Evolutionary conservation across 1,140 invertebrate genomes (phyloP), one percentile per base, ranked within the genome.

Genomic region (Calliopsis andreniformis): DNA sequence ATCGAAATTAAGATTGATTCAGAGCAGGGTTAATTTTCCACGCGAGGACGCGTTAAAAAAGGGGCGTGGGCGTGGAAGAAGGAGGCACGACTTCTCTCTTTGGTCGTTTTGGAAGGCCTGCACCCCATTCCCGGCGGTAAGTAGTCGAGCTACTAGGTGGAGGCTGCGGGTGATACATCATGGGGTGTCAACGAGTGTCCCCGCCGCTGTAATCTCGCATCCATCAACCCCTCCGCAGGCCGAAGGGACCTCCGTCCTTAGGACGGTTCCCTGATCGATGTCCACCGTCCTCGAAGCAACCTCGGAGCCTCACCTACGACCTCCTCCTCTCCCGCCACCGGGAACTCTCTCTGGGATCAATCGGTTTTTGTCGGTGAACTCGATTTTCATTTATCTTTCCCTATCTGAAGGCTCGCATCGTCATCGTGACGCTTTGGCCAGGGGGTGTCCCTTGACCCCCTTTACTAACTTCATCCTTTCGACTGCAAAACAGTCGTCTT

Each of bases 171-270:
- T 82, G 86, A 88, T 88, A 87, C 86, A 87, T 88, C 87, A 88
- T 77, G 70, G 69, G 75, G 76, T 87, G 86, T 87, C 86, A 86
- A 84, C 86, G 86, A 87, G 80, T 87, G 79, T 87, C 84, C 86
- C 79, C 69, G 78, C 59, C 51, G 76, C 83, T 79, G 79, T 87
- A 87, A 87, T 87, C 86, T 87, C 85, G 79, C 84, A 87, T 87
- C 86, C 84, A 87, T 87, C 86, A 87, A 87, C 56, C 63, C 78
- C 67, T 71, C 80, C 59, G 51, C 55, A 56, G 76, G 56, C 59
- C 68, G 55, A 62, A 51, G 58, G 58, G 61, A 62, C 67, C 71
- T 76, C 75, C 59, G 71, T 70, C 59, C 78, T 51, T 56, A 80
- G 51, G 80, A 76, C 69, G 71, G 68, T 76, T 69, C 75, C 59